Percentiles rank a stretch among this genome's conserved stretches.
Evolutionary conservation across 2,888 invertebrate species (phyloP).

Genomic region (Lithophane leautieri): DNA sequence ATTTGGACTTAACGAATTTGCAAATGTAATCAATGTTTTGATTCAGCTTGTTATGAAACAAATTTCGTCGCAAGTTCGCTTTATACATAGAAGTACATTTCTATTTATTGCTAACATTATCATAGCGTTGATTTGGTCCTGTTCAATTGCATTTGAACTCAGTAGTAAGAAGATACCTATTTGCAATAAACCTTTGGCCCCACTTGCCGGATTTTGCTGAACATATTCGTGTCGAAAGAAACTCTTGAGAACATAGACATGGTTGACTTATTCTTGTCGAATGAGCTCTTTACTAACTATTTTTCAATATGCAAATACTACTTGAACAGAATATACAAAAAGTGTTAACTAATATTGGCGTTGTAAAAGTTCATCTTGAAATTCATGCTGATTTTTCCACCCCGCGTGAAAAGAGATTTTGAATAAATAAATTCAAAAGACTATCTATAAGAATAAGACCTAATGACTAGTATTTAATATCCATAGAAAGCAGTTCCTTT

Average conservation of each 20-base stretch:
- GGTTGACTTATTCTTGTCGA: background rate
- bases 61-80: background rate
- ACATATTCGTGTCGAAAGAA: background rate
- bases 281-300: background rate
- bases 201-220: background rate
- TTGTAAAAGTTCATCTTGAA: background rate
- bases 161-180: background rate
- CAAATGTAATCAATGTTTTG: constrained; percentile 56
- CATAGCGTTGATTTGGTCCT: background rate
- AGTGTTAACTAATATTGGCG: constrained; percentile 3
- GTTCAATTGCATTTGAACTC: constrained; percentile 6
- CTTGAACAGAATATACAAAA: background rate
- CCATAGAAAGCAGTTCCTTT: constrained; percentile 24
- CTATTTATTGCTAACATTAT: background rate
- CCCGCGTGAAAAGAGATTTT: background rate
- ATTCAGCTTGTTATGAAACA: constrained; percentile 33
- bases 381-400: constrained; percentile 1
- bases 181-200: background rate
- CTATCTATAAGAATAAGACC: constrained; percentile 23
- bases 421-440: constrained; percentile 18
- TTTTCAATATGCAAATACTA: constrained; percentile 1
- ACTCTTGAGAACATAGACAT: background rate
- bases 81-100: background rate
- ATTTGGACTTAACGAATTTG: constrained; percentile 44
- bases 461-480: constrained; percentile 39